Base-by-base conservation (phyloP, 1,140 invertebrate genomes). In the Caenorhabditis tropicalis region DNA sequence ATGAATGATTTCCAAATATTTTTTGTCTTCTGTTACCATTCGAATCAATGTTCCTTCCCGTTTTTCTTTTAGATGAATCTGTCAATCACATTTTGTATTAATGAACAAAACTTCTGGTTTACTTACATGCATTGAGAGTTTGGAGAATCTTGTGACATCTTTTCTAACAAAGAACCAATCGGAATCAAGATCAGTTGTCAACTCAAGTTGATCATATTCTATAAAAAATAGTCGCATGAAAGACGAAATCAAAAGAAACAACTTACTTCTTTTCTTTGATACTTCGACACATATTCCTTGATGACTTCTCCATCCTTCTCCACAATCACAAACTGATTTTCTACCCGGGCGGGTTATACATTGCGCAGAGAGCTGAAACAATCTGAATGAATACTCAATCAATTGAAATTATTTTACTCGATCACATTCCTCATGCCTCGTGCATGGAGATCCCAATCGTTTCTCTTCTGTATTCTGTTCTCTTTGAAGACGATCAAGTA, bases 261-360 rank as follows among this genome's bases (percentile, higher is more conserved):
- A 10, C 65, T 43, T 12, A 74, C 65, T 74, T 46, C 65, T 74
- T 24, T 74, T 74, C n/a, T 74, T 74, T 39, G 36, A 39, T 27
- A 74, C 43, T 46, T 74, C 65, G 3, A 74, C 36, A 43, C 65
- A 74, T 10, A 74, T 46, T 39, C 65, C 65, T 24, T 43, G 65
- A 74, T 74, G 65, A 43, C 65, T 65, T 19, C 9, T 51, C 39
- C 56, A 82, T n/a, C 65, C 83, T 39, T 84, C 83, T 21, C 53
- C 83, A 48, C 83, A 84, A 19, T 84, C 83, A 58, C 83, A 84
- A 21, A 84, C 74, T 19, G 58, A 65, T 56, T 65, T 53, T 16
- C 83, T 53, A 39, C 83, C 83, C 2, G 83, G 83, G 1, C 70
- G 51, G 31, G 70, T 80, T 1, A 79, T 46, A 31, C 83, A 84